Evolutionary conservation across 2,888 invertebrate species (phyloP).

Genomic region (Yponomeuta sedellus): DNA sequence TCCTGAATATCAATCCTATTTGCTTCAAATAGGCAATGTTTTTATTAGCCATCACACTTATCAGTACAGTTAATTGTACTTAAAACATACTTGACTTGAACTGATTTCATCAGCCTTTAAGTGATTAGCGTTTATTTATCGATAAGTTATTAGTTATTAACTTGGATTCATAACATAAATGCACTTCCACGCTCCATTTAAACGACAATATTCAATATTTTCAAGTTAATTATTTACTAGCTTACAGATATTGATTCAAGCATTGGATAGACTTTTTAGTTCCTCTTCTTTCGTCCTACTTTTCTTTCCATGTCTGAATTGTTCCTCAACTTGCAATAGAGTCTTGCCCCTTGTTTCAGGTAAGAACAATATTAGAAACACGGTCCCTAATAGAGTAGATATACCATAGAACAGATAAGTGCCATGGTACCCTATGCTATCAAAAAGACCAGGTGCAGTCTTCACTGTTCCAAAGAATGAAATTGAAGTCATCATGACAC

Average conservation of each 20-base stretch:
- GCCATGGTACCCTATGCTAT: slow-evolving; percentile 72
- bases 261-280: slow-evolving; percentile 21
- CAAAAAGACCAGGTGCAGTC: slow-evolving; percentile 78
- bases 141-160: background rate
- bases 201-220: background rate
- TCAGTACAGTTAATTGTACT: too few relatives aligned
- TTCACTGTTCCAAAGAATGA: slow-evolving; percentile 82
- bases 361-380: slow-evolving; percentile 76
- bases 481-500: slow-evolving; percentile 80
- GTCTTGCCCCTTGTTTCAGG: slow-evolving; percentile 84
- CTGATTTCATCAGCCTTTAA: background rate
- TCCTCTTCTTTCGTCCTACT: slow-evolving; percentile 32
- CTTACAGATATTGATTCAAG: background rate
- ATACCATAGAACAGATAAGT: slow-evolving; percentile 79
- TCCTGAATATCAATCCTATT: too few relatives aligned
- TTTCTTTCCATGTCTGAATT: slow-evolving; percentile 58
- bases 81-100: background rate
- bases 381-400: slow-evolving; percentile 76
- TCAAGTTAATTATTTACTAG: too few relatives aligned
- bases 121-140: background rate
- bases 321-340: slow-evolving; percentile 80
- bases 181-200: background rate
- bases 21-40: too few relatives aligned
- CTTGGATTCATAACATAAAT: background rate
- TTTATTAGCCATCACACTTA: too few relatives aligned